A percentile compares a stretch with the other conserved stretches of the same genome.
Conservation (phyloP, 2,888 invertebrate genomes). For the Hydrotaea diabolus region DNA sequence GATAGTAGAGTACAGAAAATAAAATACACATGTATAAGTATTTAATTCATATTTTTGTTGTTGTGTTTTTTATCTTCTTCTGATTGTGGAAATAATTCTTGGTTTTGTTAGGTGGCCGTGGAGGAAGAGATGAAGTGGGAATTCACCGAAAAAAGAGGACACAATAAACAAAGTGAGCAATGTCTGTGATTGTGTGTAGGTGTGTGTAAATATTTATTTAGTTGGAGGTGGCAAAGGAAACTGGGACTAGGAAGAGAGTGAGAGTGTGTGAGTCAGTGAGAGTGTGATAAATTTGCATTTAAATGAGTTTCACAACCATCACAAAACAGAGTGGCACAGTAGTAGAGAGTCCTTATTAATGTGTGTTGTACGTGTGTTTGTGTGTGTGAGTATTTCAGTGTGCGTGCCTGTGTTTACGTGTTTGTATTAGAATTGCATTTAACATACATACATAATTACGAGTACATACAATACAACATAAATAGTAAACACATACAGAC, state of each 20-base stretch:
- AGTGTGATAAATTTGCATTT: constrained; percentile 16
- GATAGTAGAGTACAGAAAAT: constrained; percentile 49
- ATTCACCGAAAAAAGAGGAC: not conserved
- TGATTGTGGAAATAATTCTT: too few species aligned
- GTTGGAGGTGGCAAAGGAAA: not conserved
- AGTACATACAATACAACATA: too few species aligned
- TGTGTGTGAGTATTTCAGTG: too few species aligned
- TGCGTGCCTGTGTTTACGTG: too few species aligned
- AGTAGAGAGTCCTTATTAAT: not conserved
- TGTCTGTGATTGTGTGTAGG: not conserved
- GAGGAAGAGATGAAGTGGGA: not conserved
- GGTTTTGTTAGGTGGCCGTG: too few species aligned
- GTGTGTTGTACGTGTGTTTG: too few species aligned
- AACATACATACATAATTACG: too few species aligned
- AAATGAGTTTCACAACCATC: constrained; percentile 22
- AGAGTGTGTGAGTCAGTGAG: not conserved
- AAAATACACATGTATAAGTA: constrained; percentile 18
- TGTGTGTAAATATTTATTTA: not conserved
- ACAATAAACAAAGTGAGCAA: not conserved
- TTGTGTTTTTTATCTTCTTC: not conserved
- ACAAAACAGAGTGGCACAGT: not conserved
- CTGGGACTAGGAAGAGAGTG: not conserved
- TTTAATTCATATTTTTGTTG: not conserved
- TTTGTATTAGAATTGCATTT: too few species aligned
- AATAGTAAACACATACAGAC: not conserved